Percentiles rank a stretch among this genome's conserved stretches.
Evolutionary conservation across 1,140 invertebrate species (phyloP).

Genomic region (Mizuhopecten yessoensis): DNA sequence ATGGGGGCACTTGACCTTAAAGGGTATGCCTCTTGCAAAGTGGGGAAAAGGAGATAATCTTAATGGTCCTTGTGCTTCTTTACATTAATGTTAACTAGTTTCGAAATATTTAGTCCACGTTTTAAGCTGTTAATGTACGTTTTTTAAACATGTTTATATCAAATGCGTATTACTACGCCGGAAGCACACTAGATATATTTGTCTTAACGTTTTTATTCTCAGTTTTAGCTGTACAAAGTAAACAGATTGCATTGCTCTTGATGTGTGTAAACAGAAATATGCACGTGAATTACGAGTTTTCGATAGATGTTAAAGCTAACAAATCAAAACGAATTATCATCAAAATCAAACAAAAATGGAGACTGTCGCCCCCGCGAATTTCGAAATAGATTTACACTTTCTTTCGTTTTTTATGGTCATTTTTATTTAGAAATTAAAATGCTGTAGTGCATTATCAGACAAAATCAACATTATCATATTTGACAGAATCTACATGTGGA

Average conservation of each 20-base stretch:
- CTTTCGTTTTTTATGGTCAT: too few relatives aligned
- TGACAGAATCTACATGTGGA: too few relatives aligned
- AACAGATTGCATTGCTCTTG: neutral
- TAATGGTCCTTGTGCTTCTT: neutral
- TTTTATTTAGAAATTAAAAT: too few relatives aligned
- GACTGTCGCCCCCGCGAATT: neutral
- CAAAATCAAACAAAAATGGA: neutral
- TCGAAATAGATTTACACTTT: neutral
- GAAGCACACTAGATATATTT: too few relatives aligned
- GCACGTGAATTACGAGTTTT: too few relatives aligned
- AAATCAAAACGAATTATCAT: neutral
- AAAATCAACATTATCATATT: too few relatives aligned
- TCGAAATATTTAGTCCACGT: too few relatives aligned
- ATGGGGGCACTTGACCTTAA: neutral
- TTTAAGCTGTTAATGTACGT: neutral
- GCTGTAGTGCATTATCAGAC: too few relatives aligned
- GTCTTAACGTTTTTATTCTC: neutral
- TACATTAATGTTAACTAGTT: neutral
- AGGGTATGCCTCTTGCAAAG: neutral
- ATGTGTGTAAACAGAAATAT: neutral
- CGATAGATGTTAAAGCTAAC: too few relatives aligned
- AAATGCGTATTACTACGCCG: too few relatives aligned
- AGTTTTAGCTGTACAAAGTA: neutral
- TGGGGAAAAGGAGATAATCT: neutral
- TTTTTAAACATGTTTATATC: too few relatives aligned